phyloP scores from a whole-genome alignment of 2,113 vertebrate species.

The Xiphophorus maculatus region DNA sequence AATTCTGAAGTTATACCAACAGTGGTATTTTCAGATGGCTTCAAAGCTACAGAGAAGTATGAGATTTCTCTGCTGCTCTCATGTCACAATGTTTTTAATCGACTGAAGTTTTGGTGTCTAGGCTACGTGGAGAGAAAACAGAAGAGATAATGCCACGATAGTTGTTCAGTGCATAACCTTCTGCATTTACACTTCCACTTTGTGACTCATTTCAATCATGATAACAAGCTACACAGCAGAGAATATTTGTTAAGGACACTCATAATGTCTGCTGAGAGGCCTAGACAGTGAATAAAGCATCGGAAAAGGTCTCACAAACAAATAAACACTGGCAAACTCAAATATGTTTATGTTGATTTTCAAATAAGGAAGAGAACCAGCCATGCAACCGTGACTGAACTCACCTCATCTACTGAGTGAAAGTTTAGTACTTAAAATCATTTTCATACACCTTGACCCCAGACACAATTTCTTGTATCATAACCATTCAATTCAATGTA shows the following conservation, averaged over 20 bases:
- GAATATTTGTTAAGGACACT: background rate
- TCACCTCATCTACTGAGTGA: background rate
- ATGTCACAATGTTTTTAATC: background rate
- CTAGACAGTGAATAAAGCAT: background rate
- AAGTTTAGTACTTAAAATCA: background rate
- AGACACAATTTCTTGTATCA: no score
- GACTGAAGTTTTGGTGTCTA: background rate
- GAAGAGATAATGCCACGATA: background rate
- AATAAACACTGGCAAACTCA: background rate
- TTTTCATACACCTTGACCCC: no score
- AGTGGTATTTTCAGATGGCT: slow-evolving; percentile 15
- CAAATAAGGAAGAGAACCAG: background rate
- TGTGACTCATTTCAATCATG: background rate
- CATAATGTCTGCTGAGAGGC: background rate
- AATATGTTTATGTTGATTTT: background rate
- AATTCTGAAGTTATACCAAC: background rate
- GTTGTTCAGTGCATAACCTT: slow-evolving; percentile 1
- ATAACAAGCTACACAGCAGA: background rate
- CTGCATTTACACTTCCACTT: background rate
- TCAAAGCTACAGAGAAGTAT: background rate
- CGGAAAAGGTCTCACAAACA: background rate
- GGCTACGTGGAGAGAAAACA: background rate
- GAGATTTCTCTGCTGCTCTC: background rate
- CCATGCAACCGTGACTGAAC: background rate
- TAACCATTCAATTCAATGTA: no score